These are phyloP conservation scores for Drosophila rellima DNA, from an alignment of 2,888 invertebrate genomes.

Conservation along the genomic window DNA sequence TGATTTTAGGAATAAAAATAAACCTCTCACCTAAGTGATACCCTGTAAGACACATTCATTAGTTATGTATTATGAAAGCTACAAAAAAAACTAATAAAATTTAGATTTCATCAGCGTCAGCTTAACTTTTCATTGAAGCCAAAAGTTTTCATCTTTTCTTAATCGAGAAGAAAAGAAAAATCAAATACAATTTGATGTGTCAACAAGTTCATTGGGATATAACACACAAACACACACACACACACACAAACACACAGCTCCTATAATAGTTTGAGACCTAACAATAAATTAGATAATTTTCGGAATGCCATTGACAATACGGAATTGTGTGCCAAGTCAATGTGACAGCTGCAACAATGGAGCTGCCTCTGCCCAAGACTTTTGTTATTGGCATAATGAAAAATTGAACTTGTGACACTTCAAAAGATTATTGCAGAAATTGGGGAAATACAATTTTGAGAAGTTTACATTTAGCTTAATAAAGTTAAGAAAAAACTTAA, in stretches of 20 bases:
- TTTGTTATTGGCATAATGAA: slow-evolving; percentile 4
- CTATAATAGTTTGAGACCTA: neutral
- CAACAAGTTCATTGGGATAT: slow-evolving; percentile 62
- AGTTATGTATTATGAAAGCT: neutral
- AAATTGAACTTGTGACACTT: neutral
- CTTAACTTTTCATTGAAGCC: slow-evolving; percentile 20
- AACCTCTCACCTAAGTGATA: neutral
- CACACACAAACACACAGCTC: slow-evolving; percentile 3
- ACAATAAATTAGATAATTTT: slow-evolving; percentile 67
- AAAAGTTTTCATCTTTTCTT: slow-evolving; percentile 8
- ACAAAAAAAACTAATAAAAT: neutral
- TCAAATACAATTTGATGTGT: slow-evolving; percentile 42
- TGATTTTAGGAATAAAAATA: neutral
- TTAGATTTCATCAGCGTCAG: slow-evolving; percentile 28
- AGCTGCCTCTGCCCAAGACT: neutral
- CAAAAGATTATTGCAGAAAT: neutral
- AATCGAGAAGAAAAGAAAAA: slow-evolving; percentile 1
- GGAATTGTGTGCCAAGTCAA: slow-evolving; percentile 22
- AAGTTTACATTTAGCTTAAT: too few species aligned
- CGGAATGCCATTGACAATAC: slow-evolving; percentile 35
- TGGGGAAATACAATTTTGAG: neutral
- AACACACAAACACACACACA: slow-evolving; percentile 28
- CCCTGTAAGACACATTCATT: neutral
- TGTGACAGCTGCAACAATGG: slow-evolving; percentile 33
- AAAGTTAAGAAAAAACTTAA: neutral